phyloP scores from a whole-genome alignment of 1,140 invertebrate species.

The Mycetomoellerius zeteki region DNA sequence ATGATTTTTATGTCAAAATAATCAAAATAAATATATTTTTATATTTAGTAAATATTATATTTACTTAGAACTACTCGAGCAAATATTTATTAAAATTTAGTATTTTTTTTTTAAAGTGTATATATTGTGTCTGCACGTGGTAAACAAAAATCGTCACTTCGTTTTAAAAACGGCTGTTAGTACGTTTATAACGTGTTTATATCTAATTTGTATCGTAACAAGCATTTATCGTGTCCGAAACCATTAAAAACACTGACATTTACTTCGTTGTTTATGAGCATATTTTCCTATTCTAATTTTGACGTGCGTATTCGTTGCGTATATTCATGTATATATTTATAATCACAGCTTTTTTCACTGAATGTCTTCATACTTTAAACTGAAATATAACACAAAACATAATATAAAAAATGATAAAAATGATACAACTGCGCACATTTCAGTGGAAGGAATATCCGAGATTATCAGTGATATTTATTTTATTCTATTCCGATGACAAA shows the following conservation, averaged over 20 bases:
- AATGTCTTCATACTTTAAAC: background rate
- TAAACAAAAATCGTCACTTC: background rate
- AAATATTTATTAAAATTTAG: no score
- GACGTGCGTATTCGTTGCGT: background rate
- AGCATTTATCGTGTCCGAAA: background rate
- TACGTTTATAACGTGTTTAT: background rate
- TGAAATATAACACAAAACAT: background rate
- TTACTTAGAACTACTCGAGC: no score
- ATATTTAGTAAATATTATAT: no score
- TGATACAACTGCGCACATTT: background rate
- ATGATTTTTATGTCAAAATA: no score
- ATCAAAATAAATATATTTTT: no score
- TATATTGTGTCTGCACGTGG: background rate
- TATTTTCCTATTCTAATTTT: background rate
- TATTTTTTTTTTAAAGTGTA: no score
- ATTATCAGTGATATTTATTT: background rate
- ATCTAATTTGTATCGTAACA: background rate
- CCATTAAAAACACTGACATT: background rate
- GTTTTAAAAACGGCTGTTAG: background rate
- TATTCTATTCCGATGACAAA: background rate
- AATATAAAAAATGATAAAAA: background rate
- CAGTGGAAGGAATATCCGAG: background rate
- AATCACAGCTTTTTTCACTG: background rate
- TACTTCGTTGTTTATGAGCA: background rate
- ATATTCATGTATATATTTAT: background rate